Conservation (phyloP, 2,888 invertebrate species). For the Salticus scenicus region DNA sequence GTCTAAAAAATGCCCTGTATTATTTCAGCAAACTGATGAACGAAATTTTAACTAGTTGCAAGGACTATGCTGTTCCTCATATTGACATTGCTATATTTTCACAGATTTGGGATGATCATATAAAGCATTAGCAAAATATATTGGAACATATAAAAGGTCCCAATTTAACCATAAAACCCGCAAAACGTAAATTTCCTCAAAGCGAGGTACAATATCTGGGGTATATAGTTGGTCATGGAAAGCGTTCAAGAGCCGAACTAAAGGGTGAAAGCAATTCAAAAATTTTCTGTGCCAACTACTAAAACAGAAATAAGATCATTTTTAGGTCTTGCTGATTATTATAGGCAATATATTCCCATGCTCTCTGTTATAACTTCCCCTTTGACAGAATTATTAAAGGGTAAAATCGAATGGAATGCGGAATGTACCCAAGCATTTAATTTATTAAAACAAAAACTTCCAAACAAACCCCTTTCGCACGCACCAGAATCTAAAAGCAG, state of each 20-base stretch:
- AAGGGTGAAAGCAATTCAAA: constrained; percentile 30
- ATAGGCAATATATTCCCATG: constrained; percentile 17
- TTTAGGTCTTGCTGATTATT: constrained; percentile 5
- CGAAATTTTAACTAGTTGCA: constrained; percentile 9
- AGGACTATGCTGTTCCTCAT: constrained; percentile 25
- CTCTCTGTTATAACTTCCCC: background rate
- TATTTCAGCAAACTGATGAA: too few species aligned
- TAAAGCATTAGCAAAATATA: background rate
- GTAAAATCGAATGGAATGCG: background rate
- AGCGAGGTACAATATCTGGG: too few species aligned
- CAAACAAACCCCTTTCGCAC: background rate
- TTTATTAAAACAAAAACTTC: background rate
- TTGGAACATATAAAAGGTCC: background rate
- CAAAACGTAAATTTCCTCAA: constrained; percentile 8
- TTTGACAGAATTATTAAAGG: constrained; percentile 20
- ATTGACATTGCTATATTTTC: constrained; percentile 41
- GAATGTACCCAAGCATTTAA: background rate
- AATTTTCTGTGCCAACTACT: constrained; percentile 41
- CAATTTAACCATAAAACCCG: background rate
- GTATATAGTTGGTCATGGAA: too few species aligned
- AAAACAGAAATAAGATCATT: constrained; percentile 39
- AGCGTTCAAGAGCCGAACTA: background rate
- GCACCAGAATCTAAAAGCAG: background rate
- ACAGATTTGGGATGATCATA: background rate
- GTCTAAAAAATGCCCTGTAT: too few species aligned